Conservation (phyloP, 2,113 vertebrate species). For the Melanostigma gelatinosum region DNA sequence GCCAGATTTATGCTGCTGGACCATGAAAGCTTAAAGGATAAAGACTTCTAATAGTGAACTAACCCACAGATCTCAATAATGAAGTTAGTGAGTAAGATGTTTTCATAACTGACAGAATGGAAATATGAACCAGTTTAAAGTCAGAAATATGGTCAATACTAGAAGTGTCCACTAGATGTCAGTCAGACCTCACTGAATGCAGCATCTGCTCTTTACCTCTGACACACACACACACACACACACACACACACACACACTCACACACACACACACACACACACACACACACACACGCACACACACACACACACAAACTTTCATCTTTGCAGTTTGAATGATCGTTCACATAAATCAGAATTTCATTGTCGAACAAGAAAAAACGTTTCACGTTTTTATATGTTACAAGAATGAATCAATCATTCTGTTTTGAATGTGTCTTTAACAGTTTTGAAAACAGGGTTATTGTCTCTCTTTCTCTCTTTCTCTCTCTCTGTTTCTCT, state of each 20-base stretch:
- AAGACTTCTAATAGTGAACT: background rate
- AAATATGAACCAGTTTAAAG: background rate
- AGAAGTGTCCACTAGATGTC: conserved; percentile 45
- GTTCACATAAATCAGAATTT: too few relatives aligned
- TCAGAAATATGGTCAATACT: background rate
- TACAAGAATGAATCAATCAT: too few relatives aligned
- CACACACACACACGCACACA: background rate
- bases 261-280: conserved; percentile 13
- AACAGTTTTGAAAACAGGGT: too few relatives aligned
- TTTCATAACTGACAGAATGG: background rate
- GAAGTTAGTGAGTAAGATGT: background rate
- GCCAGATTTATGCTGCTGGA: too few relatives aligned
- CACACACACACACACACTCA: conserved; percentile 21
- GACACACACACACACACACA: background rate
- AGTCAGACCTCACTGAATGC: conserved; percentile 8
- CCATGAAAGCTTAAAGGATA: background rate
- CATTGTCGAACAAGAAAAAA: too few relatives aligned
- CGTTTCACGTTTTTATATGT: too few relatives aligned
- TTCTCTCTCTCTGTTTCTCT: conserved; percentile 1
- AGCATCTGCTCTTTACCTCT: background rate
- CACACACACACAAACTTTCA: background rate
- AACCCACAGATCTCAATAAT: background rate
- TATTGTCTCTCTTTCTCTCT: background rate
- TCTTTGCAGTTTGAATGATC: too few relatives aligned
- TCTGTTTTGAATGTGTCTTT: too few relatives aligned